These are phyloP conservation scores for Platygyra sinensis DNA, from an alignment of 64 coral and sea anemone genomes.

Conservation along the genomic window DNA sequence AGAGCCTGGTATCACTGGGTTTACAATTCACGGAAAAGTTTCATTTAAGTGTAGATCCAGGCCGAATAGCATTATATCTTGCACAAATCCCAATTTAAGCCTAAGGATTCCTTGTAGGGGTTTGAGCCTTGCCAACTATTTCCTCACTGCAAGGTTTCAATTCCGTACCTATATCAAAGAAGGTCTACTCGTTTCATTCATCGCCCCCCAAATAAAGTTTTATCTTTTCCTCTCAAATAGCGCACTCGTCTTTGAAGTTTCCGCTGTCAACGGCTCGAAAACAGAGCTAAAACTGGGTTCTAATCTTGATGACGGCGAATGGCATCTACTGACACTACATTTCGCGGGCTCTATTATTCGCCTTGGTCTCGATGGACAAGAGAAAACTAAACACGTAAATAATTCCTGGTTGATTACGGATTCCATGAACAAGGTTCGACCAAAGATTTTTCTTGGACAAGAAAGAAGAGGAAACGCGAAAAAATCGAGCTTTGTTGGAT, in stretches of 20 bases:
- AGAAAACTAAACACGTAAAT: neutral
- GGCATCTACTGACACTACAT: slow-evolving; percentile 58
- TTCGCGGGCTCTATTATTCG: neutral
- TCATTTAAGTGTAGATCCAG: slow-evolving; percentile 54
- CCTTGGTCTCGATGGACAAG: slow-evolving; percentile 40
- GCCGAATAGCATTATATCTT: slow-evolving; percentile 47
- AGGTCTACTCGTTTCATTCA: slow-evolving; percentile 59
- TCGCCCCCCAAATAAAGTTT: slow-evolving; percentile 34
- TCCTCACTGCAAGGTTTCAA: slow-evolving; percentile 69
- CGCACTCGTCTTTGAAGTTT: slow-evolving; percentile 39
- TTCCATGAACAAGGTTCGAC: slow-evolving; percentile 57
- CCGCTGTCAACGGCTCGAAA: slow-evolving; percentile 32
- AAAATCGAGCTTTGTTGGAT: slow-evolving; percentile 71
- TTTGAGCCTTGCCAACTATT: slow-evolving; percentile 26
- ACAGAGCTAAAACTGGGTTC: slow-evolving; percentile 38
- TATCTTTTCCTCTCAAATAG: slow-evolving; percentile 45
- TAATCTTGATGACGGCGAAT: slow-evolving; percentile 72
- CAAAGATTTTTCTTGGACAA: slow-evolving; percentile 67
- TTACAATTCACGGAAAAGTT: slow-evolving; percentile 16
- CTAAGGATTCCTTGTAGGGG: slow-evolving; percentile 42
- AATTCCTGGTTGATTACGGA: neutral
- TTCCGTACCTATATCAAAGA: slow-evolving; percentile 71
- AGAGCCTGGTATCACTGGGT: neutral
- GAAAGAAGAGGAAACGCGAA: neutral
- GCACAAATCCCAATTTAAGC: slow-evolving; percentile 40